These are phyloP conservation scores for Stichopus chloronotus DNA, from an alignment of 35 echinoderm and acorn worm species.

Conservation along the genomic window DNA sequence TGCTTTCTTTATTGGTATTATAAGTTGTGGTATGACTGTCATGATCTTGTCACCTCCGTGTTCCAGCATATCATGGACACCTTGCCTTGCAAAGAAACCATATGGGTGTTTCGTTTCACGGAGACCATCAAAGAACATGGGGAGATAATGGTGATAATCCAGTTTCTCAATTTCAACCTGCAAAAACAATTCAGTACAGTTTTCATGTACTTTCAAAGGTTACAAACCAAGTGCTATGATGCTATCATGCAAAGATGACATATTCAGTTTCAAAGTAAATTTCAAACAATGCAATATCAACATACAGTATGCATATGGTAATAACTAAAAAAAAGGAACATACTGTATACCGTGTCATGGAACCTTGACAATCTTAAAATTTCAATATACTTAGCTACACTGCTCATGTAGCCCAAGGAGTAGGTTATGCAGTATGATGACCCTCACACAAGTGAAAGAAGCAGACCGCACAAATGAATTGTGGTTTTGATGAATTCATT, in stretches of 20 bases:
- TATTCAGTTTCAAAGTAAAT: not conserved
- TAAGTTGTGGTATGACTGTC: slow-evolving; percentile 95
- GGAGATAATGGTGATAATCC: slow-evolving; percentile 99
- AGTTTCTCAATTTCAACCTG: slow-evolving; percentile 98
- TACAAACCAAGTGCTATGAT: not conserved
- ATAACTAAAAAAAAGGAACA: too few species aligned
- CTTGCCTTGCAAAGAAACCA: slow-evolving; percentile 94
- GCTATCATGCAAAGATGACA: not conserved
- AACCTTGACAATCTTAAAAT: too few species aligned
- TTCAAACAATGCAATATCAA: too few species aligned
- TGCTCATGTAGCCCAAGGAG: too few species aligned
- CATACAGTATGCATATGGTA: too few species aligned
- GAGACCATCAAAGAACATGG: slow-evolving; percentile 95
- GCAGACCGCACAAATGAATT: too few species aligned
- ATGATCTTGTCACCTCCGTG: slow-evolving; percentile 92
- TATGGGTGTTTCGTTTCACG: slow-evolving; percentile 95
- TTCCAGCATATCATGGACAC: slow-evolving; percentile 98
- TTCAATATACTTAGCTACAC: too few species aligned
- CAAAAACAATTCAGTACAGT: not conserved
- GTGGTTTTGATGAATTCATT: too few species aligned
- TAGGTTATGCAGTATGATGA: too few species aligned
- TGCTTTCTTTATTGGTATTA: slow-evolving; percentile 95
- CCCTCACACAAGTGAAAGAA: too few species aligned
- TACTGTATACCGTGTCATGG: too few species aligned
- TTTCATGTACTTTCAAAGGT: slow-evolving; percentile 2